Percentiles rank a stretch among this genome's conserved stretches.
These are phyloP conservation scores for Todiramphus chloris DNA, from an alignment of 2,113 vertebrate genomes.

Conservation along the genomic window DNA sequence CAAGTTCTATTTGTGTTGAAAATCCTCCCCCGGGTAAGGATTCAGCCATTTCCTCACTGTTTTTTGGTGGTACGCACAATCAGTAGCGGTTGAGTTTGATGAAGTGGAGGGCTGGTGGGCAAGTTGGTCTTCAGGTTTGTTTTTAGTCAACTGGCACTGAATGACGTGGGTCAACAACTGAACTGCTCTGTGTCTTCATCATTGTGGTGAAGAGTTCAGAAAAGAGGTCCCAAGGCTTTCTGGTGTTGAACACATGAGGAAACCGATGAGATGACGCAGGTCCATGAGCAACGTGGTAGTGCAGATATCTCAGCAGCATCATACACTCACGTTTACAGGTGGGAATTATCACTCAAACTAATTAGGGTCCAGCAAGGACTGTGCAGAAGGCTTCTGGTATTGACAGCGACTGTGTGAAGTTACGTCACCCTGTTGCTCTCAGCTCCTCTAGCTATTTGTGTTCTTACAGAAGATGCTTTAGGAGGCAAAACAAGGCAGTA, in stretches of 20 bases:
- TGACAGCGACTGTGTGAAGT: neutral
- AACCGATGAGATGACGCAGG: neutral
- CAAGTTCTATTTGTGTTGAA: neutral
- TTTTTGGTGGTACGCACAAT: accelerated
- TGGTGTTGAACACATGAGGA: neutral
- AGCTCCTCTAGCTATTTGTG: neutral
- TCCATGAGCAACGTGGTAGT: neutral
- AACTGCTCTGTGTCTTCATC: neutral
- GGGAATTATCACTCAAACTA: neutral
- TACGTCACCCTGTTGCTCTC: neutral
- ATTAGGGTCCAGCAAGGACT: neutral
- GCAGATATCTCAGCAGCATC: neutral
- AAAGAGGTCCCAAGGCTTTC: neutral
- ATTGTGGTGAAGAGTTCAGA: neutral
- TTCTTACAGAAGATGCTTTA: neutral
- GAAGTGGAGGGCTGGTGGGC: neutral
- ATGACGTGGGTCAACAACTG: neutral
- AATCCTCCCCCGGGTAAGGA: neutral
- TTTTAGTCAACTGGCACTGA: neutral
- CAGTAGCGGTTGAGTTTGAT: neutral
- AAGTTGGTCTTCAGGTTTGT: neutral
- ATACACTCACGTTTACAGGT: neutral
- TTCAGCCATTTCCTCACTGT: neutral
- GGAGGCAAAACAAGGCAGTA: neutral
- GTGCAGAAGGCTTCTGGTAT: neutral